Evolutionary conservation across 2,797 vertebrate genomes (phyloP), one percentile per base, ranked within the genome.

Genomic region (Acomys russatus): DNA sequence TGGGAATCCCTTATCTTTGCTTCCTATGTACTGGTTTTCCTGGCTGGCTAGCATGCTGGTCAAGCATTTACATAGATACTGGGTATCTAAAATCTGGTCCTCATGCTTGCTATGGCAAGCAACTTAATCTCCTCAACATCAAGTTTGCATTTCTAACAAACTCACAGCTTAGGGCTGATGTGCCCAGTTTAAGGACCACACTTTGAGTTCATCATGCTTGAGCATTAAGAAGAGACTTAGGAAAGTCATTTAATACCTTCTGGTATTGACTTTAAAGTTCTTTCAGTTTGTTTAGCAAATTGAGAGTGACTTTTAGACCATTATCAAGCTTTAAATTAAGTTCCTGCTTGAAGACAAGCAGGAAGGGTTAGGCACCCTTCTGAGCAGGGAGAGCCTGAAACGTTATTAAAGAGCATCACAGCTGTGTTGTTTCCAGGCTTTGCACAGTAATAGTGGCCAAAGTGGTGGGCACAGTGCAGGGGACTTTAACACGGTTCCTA

Each of bases 251-350:
- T 93, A 83, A 1, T 17, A n/a, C 28, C 78, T 88, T 90, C 33
- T 88, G 51, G 38, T 77, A 49, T 70, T 6, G 22, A 66, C 33
- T 73, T 14, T 14, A 79, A 38, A 61, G 61, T 49, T 89, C 17
- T 77, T 66, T 86, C 38, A 88, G 61, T 88, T 93, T 66, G 22
- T 86, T 94, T 33, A 80, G 10, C 33, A 70, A 49, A n/a, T 10
- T 78, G 35, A 91, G 85, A 88, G 88, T 82, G 64, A 92, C 20
- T 88, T 95, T 89, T 54, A 82, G 71, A 79, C 4, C 51, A 77
- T 86, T 70, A 70, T 80, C 38, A 63, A 91, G 15, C 70, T 94
- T 83, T 83, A 71, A 78, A 95, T 28, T 74, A 38, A 73, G 35
- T 44, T 44, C 44, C 44, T 44, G n/a, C 84, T 94, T 23, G 9